Evolutionary conservation across 2,888 invertebrate genomes (phyloP), one percentile per base, ranked within the genome.

Genomic region (Rhaphigaster nebulosa): DNA sequence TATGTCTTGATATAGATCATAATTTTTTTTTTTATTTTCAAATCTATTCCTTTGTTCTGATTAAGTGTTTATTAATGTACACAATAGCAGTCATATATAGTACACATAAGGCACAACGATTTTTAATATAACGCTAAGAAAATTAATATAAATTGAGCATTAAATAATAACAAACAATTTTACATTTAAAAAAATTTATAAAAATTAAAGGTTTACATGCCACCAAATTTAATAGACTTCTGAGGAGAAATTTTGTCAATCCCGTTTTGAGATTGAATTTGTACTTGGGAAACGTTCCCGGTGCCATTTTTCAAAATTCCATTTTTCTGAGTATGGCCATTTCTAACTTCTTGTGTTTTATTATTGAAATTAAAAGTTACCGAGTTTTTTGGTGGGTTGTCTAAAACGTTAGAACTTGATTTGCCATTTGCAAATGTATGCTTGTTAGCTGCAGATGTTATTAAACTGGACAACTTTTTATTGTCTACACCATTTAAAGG

Each of bases 241-340:
- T 91, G 92, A 52, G 90, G 87, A 23, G 91, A 54, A 26, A 90
- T 90, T 90, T 90, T 91, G 20, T 91, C 90, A 29, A 87, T 89
- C 50, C 70, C 60, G 18, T 91, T 56, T 29, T 91, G 89, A 41
- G 88, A 80, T 88, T 92, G 92, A 70, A 92, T 91, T 89, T 92
- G 92, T 38, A 92, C 91, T 18, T 92, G 90, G 92, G 93, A 93
- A 91, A 92, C 89, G 92, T 93, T 93, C 91, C 93, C 93, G 92
- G 92, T 93, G 91, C 93, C 93, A 92, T 94, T 95, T 93, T 95
- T 95, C 90, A 95, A 93, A 92, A 95, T 95, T 38, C 95, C 95
- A 93, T 94, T 95, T 20, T 94, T 94, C 29, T 93, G 93, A 38
- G 90, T 56, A 50, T 91, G 89, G 50, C 90, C 91, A 87, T 90